Evolutionary conservation across 2,888 invertebrate genomes (phyloP).

Genomic region (Eupelmus urozonus): DNA sequence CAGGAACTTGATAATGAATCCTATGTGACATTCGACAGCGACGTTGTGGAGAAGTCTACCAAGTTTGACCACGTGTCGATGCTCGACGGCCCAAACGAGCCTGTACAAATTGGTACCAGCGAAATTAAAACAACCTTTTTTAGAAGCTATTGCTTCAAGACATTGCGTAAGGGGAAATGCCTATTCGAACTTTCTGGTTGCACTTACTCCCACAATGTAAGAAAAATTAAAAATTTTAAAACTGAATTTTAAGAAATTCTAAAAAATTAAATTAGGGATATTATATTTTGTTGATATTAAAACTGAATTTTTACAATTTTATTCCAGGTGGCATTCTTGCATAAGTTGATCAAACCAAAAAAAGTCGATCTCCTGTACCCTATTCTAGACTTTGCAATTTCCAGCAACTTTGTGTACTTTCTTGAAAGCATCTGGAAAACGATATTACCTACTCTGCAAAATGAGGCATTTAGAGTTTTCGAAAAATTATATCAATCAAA

Average conservation of each 20-base stretch:
- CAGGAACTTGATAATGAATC: slow-evolving; percentile 11
- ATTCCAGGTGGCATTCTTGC: slow-evolving; percentile 17
- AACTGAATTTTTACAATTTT: slow-evolving; percentile 1
- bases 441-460: slow-evolving; percentile 22
- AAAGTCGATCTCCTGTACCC: not conserved
- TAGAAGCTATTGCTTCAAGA: slow-evolving; percentile 28
- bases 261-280: not conserved
- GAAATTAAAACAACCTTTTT: slow-evolving; percentile 37
- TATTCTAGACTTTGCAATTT: slow-evolving; percentile 36
- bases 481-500: slow-evolving; percentile 33
- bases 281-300: not conserved
- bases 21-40: slow-evolving; percentile 27
- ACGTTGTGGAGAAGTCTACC: not conserved
- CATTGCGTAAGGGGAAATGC: slow-evolving; percentile 40
- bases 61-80: slow-evolving; percentile 31
- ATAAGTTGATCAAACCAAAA: slow-evolving; percentile 26
- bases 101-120: not conserved
- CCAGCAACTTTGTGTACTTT: slow-evolving; percentile 28
- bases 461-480: slow-evolving; percentile 25
- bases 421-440: slow-evolving; percentile 26
- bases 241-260: not conserved
- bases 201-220: slow-evolving; percentile 41
- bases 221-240: slow-evolving; percentile 1
- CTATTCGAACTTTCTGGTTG: not conserved
- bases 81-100: not conserved